Conservation (phyloP, 1,140 invertebrate species). For the Tetragnatha versicolor region DNA sequence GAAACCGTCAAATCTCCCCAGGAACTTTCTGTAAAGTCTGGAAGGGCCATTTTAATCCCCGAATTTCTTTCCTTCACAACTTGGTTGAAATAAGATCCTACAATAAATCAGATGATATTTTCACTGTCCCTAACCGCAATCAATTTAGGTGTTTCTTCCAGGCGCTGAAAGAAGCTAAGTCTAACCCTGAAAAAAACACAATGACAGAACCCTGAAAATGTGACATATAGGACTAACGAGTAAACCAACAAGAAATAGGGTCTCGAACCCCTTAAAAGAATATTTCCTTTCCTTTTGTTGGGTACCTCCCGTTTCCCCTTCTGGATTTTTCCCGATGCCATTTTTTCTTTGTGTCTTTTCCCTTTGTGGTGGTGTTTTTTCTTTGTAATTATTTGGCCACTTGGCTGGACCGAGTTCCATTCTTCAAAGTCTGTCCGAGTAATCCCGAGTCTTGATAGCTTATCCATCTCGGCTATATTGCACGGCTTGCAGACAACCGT, state of each 20-base stretch:
- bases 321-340: conserved; percentile 20
- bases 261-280: conserved; percentile 46
- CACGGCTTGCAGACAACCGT: conserved; percentile 41
- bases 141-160: conserved; percentile 24
- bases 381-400: conserved; percentile 51
- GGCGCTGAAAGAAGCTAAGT: conserved; percentile 33
- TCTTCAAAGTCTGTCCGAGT: conserved; percentile 50
- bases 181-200: conserved; percentile 26
- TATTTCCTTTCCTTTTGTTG: conserved; percentile 45
- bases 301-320: conserved; percentile 36
- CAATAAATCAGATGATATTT: neutral
- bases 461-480: conserved; percentile 54
- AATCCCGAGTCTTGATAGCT: conserved; percentile 48
- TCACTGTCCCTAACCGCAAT: conserved; percentile 15
- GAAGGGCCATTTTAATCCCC: neutral
- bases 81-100: conserved; percentile 2
- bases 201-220: conserved; percentile 34
- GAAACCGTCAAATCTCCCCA: neutral
- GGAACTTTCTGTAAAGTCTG: too few species aligned
- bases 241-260: conserved; percentile 42
- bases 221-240: conserved; percentile 42
- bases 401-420: conserved; percentile 38
- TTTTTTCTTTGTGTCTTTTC: conserved; percentile 37
- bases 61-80: neutral
- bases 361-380: conserved; percentile 38